Percentiles rank a stretch among this genome's conserved stretches.
These are phyloP conservation scores for Mystacides longicornis DNA, from an alignment of 2,888 invertebrate species.

Conservation along the genomic window DNA sequence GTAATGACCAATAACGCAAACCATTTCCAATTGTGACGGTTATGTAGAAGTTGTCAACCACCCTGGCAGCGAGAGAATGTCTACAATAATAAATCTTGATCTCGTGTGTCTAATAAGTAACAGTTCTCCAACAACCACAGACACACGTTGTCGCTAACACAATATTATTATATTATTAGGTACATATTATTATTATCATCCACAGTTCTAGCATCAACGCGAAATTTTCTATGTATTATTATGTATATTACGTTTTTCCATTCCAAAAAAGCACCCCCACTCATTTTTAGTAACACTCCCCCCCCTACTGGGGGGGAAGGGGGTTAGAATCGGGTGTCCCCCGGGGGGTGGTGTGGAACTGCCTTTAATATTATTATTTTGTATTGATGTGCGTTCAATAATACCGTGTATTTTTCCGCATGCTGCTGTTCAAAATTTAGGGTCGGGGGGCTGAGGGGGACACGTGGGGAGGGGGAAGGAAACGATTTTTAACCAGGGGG, in stretches of 20 bases:
- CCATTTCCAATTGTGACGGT: no score
- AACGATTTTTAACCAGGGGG: constrained; percentile 18
- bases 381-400: constrained; percentile 27
- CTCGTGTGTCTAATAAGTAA: no score
- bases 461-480: constrained; percentile 13
- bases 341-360: constrained; percentile 1
- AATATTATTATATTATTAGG: no score
- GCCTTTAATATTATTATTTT: constrained; percentile 26
- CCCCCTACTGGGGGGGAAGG: background rate
- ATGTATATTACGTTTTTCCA: constrained; percentile 1
- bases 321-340: background rate
- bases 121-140: no score
- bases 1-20: no score
- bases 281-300: background rate
- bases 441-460: constrained; percentile 7
- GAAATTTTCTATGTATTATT: background rate
- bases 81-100: no score
- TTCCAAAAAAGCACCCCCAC: background rate
- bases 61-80: no score
- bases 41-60: no score
- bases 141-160: no score
- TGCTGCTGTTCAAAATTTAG: constrained; percentile 16
- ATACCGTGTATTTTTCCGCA: constrained; percentile 27
- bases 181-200: no score
- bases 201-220: no score